phyloP scores from a whole-genome alignment of 2,797 vertebrate genomes.

The Emys orbicularis region DNA sequence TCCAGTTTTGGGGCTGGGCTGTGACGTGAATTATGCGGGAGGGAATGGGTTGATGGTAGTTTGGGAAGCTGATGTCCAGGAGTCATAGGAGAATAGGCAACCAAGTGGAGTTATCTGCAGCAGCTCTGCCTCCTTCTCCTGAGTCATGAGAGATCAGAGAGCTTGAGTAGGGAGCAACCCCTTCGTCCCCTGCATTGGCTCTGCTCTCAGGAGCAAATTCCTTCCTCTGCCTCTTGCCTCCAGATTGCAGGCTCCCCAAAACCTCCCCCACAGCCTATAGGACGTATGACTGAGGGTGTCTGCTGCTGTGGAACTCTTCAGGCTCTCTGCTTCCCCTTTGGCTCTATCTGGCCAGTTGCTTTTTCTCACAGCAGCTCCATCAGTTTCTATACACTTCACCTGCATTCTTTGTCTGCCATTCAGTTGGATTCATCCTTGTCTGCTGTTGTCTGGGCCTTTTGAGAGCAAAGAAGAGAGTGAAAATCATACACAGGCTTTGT shows the following conservation, averaged over 20 bases:
- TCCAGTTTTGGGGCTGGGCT: neutral
- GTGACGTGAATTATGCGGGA: neutral
- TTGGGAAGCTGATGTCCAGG: neutral
- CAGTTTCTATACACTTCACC: neutral
- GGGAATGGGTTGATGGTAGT: neutral
- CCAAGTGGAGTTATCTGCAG: neutral
- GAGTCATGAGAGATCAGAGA: neutral
- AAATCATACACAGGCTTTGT: neutral
- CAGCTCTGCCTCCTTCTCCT: too few species aligned
- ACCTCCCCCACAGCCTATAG: too few species aligned
- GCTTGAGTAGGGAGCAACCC: neutral
- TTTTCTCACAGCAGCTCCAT: neutral
- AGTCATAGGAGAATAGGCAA: neutral
- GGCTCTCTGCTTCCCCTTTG: neutral
- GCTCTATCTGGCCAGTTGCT: accelerated
- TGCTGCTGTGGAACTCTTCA: neutral
- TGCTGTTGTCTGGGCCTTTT: accelerated
- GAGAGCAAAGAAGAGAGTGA: neutral
- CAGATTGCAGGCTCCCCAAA: neutral
- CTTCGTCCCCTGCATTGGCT: accelerated
- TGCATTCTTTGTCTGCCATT: neutral
- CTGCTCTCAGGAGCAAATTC: neutral
- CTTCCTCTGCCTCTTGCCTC: neutral
- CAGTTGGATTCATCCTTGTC: neutral
- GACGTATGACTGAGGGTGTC: neutral